A percentile compares a stretch with the other conserved stretches of the same genome.
phyloP scores from a whole-genome alignment of 1,140 invertebrate species.

The Patella vulgata region DNA sequence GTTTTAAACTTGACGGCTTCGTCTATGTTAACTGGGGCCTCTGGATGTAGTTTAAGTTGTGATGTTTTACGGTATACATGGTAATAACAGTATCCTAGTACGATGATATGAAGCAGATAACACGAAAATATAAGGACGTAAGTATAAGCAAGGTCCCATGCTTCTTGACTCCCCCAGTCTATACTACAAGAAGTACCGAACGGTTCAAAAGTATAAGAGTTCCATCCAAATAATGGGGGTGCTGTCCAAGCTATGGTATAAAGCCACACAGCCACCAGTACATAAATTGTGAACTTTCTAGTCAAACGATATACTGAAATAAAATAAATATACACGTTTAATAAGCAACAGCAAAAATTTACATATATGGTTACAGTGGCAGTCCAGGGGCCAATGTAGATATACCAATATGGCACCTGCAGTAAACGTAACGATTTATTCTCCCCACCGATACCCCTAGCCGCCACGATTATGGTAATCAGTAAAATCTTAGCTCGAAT shows the following conservation, averaged over 20 bases:
- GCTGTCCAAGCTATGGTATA: conserved; percentile 28
- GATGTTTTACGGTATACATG: conserved; percentile 4
- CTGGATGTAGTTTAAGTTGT: neutral
- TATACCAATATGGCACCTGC: neutral
- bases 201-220: conserved; percentile 51
- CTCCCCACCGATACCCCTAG: neutral
- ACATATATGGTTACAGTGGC: neutral
- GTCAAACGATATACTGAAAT: conserved; percentile 28
- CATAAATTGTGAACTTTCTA: neutral
- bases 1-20: conserved; percentile 8
- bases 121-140: conserved; percentile 23
- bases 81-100: conserved; percentile 27
- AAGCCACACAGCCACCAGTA: conserved; percentile 16
- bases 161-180: conserved; percentile 39
- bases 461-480: no score
- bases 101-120: conserved; percentile 24
- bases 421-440: neutral
- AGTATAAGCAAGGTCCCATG: conserved; percentile 22
- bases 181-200: conserved; percentile 59
- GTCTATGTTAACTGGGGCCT: conserved; percentile 1
- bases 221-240: conserved; percentile 48
- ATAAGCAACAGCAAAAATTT: neutral
- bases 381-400: neutral
- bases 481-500: no score
- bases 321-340: no score